Evolutionary conservation across 2,113 vertebrate species (phyloP).

Genomic region (Sprattus sprattus): DNA sequence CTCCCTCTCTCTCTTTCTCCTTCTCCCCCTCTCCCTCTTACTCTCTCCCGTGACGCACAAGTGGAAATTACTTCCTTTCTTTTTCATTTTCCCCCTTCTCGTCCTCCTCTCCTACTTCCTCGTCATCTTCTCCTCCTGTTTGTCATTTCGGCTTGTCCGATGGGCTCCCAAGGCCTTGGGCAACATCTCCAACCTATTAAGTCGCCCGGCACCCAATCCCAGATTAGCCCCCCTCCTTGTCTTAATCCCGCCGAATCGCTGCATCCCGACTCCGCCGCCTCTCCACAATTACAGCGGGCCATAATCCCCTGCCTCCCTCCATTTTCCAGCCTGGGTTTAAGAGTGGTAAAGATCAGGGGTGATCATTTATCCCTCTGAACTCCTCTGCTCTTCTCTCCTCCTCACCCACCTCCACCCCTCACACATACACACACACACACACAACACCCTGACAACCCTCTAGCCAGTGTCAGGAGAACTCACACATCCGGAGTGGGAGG

Average conservation of each 20-base stretch:
- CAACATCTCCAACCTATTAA: slow-evolving; percentile 70
- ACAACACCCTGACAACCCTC: neutral
- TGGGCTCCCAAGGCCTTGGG: slow-evolving; percentile 63
- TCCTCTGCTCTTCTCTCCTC: neutral
- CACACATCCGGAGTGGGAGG: slow-evolving; percentile 63
- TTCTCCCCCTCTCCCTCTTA: neutral
- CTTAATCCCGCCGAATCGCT: slow-evolving; percentile 79
- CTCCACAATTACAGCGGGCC: slow-evolving; percentile 75
- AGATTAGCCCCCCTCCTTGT: slow-evolving; percentile 77
- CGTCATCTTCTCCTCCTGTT: slow-evolving; percentile 28
- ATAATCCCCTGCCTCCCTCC: slow-evolving; percentile 75
- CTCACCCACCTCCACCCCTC: slow-evolving; percentile 14
- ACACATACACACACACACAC: slow-evolving; percentile 28
- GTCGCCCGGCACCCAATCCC: slow-evolving; percentile 72
- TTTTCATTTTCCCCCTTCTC: neutral
- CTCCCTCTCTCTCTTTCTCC: neutral
- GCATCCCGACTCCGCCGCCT: slow-evolving; percentile 77
- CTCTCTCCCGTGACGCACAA: no score
- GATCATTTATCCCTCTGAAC: slow-evolving; percentile 64
- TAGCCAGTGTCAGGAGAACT: slow-evolving; percentile 69
- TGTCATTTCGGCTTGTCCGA: slow-evolving; percentile 70
- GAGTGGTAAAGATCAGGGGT: slow-evolving; percentile 75
- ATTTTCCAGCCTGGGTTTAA: slow-evolving; percentile 72
- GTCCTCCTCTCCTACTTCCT: neutral
- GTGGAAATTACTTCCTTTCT: neutral